A percentile compares a stretch with the other conserved stretches of the same genome.
Evolutionary conservation across 2,113 vertebrate genomes (phyloP).

Genomic region (Tupaia tana): DNA sequence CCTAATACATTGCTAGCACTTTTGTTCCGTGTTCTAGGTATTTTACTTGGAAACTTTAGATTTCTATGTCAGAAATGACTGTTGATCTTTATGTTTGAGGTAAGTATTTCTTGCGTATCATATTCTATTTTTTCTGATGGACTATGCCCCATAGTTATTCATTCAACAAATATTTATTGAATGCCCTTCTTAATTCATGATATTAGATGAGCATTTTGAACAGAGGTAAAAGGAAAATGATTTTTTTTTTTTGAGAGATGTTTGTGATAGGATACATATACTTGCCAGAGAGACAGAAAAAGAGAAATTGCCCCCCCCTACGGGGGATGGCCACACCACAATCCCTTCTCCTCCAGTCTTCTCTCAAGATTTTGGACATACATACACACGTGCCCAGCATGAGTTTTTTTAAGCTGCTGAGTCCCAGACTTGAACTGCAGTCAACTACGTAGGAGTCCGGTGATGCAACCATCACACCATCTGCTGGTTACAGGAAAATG

Average conservation of each 20-base stretch:
- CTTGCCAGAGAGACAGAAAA: too few species aligned
- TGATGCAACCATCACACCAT: too few species aligned
- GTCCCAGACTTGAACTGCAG: too few species aligned
- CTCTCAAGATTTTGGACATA: too few species aligned
- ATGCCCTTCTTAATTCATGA: not conserved
- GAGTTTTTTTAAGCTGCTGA: too few species aligned
- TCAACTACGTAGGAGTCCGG: too few species aligned
- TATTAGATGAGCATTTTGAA: not conserved
- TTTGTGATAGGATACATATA: too few species aligned
- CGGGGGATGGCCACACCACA: too few species aligned
- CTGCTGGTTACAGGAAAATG: not conserved
- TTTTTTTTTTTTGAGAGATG: too few species aligned
- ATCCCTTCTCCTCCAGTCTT: too few species aligned
- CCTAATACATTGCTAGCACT: not conserved
- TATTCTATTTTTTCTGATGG: not conserved
- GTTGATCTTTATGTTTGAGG: not conserved
- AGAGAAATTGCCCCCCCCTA: not conserved
- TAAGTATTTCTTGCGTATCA: not conserved
- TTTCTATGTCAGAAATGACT: not conserved
- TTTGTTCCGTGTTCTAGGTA: not conserved
- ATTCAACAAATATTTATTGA: not conserved
- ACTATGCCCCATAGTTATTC: not conserved
- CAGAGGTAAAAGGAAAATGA: not conserved
- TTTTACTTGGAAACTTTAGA: not conserved
- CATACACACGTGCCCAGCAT: too few species aligned